A percentile compares a stretch with the other conserved stretches of the same genome.
Evolutionary conservation across 2,888 invertebrate species (phyloP).

Genomic region (Spilarctia lutea): DNA sequence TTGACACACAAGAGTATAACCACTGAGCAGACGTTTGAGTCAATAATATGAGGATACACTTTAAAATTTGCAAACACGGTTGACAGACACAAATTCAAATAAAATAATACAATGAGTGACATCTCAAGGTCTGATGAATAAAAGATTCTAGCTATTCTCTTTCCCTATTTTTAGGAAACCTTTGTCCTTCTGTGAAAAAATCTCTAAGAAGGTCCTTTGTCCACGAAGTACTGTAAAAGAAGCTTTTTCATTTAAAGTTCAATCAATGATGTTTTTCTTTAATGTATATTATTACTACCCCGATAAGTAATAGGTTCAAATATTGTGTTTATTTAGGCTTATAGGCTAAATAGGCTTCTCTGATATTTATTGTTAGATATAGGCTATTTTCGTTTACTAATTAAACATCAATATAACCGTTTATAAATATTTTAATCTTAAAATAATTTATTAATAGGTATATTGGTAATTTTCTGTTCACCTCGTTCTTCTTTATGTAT

Average conservation of each 20-base stretch:
- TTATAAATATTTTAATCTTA: not conserved
- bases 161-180: not conserved
- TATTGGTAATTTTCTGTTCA: too few relatives aligned
- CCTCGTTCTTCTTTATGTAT: too few relatives aligned
- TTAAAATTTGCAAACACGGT: not conserved
- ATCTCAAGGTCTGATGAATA: constrained; percentile 2
- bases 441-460: not conserved
- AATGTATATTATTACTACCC: not conserved
- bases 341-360: not conserved
- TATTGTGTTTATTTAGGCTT: not conserved
- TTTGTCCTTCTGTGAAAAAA: not conserved
- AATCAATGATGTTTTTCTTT: not conserved
- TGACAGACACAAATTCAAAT: not conserved
- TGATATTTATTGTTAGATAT: not conserved
- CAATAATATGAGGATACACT: constrained; percentile 8
- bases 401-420: not conserved
- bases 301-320: not conserved
- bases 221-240: not conserved
- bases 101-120: not conserved
- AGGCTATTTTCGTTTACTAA: not conserved
- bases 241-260: not conserved
- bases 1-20: not conserved
- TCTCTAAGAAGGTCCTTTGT: not conserved
- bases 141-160: too few relatives aligned
- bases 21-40: not conserved